A percentile compares a stretch with the other conserved stretches of the same genome.
phyloP scores from a whole-genome alignment of 2,113 vertebrate genomes.

The Acanthisitta chloris region DNA sequence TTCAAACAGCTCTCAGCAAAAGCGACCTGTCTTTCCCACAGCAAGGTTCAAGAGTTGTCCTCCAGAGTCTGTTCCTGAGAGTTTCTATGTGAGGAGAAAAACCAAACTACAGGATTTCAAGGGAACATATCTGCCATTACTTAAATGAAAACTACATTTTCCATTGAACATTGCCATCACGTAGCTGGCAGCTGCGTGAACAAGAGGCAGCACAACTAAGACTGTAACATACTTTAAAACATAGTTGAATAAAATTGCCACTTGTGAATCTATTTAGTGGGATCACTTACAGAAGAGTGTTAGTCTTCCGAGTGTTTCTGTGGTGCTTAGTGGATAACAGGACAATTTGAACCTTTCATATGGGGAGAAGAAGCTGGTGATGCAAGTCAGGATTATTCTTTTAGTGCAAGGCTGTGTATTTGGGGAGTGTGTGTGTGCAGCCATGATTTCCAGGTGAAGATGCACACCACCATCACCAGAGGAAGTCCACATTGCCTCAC shows the following conservation, averaged over 20 bases:
- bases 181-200: background rate
- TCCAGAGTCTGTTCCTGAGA: background rate
- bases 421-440: background rate
- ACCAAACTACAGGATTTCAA: background rate
- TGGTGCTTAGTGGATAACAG: background rate
- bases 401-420: background rate
- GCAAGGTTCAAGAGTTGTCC: background rate
- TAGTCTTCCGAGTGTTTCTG: background rate
- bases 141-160: background rate
- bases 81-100: background rate
- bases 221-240: background rate
- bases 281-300: background rate
- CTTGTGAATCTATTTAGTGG: background rate
- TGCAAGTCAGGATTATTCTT: background rate
- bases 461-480: background rate
- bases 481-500: background rate
- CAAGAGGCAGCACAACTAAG: background rate
- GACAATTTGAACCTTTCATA: background rate
- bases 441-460: background rate
- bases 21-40: background rate
- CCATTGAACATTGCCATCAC: background rate
- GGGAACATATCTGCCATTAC: background rate
- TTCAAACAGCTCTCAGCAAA: background rate
- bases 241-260: background rate
- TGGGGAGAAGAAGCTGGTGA: background rate